Base-by-base conservation (phyloP, 2,888 invertebrate species). In the Steinernema carpocapsae region DNA sequence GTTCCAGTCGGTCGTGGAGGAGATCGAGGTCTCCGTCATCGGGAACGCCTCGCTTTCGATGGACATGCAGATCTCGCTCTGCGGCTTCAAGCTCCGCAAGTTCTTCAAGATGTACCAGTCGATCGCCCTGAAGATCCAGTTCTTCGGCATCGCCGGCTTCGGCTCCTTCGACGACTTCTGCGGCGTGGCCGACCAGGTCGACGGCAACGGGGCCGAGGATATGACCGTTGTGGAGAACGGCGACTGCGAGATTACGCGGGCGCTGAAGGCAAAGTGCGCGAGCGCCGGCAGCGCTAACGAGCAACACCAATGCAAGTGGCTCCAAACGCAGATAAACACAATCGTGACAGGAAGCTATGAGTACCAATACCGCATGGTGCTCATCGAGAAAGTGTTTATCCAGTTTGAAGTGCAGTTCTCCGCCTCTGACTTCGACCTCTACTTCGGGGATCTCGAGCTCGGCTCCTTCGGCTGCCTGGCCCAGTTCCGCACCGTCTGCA, bases 101-200 rank as follows among this genome's bases (percentile, higher is more conserved):
- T 48, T 48, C 48, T 48, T 48, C n/a, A 17, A 48, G 48, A 17
- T n/a, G n/a, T 48, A 10, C 48, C 7, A 48, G 48, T 48, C n/a
- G 7, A 48, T 48, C n/a, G 48, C 48, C 19, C n/a, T 48, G 48
- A 19, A 48, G 48, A 17, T 48, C n/a, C 48, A 48, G 48, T 48
- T 48, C 48, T 48, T 48, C n/a, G 10, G 19, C n/a, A 48, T 48
- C 48, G 6, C 19, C n/a, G 48, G 48, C 6, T 48, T 48, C n/a
- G 48, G 48, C 48, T n/a, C 10, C 19, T 10, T 48, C 48, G 19
- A 48, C 48, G 48, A 48, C n/a, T 48, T 48, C 48, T 48, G 48
- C 48, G 48, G 19, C n/a, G n/a, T 48, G 4, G 48, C 48, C 10
- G 10, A 48, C 4, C 48, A 48, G n/a, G 48, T 48, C n/a, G 48